A percentile compares a stretch with the other conserved stretches of the same genome.
These are phyloP conservation scores for Isurus oxyrinchus DNA, from an alignment of 2,113 vertebrate genomes.

Conservation along the genomic window DNA sequence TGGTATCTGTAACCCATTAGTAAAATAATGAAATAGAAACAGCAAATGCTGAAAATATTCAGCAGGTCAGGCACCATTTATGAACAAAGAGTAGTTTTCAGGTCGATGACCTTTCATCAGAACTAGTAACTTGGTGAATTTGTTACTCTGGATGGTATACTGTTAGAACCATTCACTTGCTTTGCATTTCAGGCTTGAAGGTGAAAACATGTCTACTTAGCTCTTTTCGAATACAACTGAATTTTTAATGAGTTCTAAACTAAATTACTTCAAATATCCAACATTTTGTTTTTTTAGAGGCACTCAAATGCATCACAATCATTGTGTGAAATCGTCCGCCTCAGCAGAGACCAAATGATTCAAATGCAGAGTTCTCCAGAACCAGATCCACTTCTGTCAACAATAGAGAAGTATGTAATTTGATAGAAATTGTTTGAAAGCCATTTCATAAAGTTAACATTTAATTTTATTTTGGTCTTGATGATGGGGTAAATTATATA, in stretches of 20 bases:
- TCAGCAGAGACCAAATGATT: constrained; percentile 98
- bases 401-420: constrained; percentile 84
- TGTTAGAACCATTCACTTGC: neutral
- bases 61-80: neutral
- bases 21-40: neutral
- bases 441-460: neutral
- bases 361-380: constrained; percentile 91
- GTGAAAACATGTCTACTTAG: neutral
- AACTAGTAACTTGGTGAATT: neutral
- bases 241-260: neutral
- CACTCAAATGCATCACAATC: constrained; percentile 98
- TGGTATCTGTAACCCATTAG: neutral
- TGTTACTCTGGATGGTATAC: neutral
- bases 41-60: neutral
- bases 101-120: neutral
- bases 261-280: constrained; percentile 37
- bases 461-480: neutral
- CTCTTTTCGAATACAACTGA: neutral
- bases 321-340: constrained; percentile 94
- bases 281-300: constrained; percentile 59
- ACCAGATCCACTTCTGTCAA: constrained; percentile 88
- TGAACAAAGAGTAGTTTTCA: neutral
- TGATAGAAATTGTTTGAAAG: neutral
- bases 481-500: neutral
- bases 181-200: neutral